These are phyloP conservation scores for Porites evermanni DNA, from an alignment of 92 coral and sea anemone genomes.

Conservation along the genomic window DNA sequence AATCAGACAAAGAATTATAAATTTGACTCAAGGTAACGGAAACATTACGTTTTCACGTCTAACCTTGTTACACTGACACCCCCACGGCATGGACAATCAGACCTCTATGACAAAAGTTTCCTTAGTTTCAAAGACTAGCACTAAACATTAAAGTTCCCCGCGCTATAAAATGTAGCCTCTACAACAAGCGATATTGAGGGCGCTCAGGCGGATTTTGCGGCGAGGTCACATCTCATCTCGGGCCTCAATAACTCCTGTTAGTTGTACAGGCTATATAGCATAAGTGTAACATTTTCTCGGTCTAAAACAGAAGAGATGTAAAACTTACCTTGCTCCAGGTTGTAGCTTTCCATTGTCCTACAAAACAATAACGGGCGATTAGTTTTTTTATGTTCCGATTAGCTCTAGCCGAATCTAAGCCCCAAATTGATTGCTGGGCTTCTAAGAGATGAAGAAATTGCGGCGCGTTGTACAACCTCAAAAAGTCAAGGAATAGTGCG, in stretches of 20 bases:
- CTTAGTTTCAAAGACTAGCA: too few species aligned
- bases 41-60: background rate
- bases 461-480: background rate
- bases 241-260: too few species aligned
- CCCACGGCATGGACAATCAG: too few species aligned
- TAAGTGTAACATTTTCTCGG: background rate
- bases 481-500: too few species aligned
- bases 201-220: too few species aligned
- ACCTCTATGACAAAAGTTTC: too few species aligned
- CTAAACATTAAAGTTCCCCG: too few species aligned
- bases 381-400: background rate
- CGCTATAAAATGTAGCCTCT: too few species aligned
- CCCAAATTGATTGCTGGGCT: background rate
- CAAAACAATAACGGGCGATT: background rate
- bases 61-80: too few species aligned
- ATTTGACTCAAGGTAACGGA: background rate
- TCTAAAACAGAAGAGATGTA: background rate
- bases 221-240: too few species aligned
- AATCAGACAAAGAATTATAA: background rate
- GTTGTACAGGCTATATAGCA: background rate
- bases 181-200: too few species aligned
- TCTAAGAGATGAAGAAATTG: background rate
- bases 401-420: background rate
- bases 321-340: slow-evolving; percentile 82
- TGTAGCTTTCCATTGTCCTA: slow-evolving; percentile 76